Base-by-base conservation (phyloP, 2,113 vertebrate genomes). In the Cebidichthys violaceus region DNA sequence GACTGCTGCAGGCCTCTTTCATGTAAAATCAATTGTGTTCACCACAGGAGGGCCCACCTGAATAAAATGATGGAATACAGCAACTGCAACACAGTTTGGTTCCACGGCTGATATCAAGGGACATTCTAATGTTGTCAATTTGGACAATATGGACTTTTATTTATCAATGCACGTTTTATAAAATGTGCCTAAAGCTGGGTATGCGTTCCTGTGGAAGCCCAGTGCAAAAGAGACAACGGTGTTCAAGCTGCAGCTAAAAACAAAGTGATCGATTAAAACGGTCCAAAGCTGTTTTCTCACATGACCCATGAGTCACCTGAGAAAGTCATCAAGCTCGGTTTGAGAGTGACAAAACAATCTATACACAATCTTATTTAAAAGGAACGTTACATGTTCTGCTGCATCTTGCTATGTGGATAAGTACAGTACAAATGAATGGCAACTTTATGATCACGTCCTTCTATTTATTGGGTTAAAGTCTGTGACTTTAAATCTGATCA, bases 1-100 rank as follows among this genome's bases (percentile, higher is more conserved):
- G 57, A 31, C 29, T 13, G 15, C 67, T 39, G 18, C 14, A 78
- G 31, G 18, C 75, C 29, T 64, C 60, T 71, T 82, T 83, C 59
- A 75, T 78, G 60, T 59, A 22, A 57, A 50, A 69, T 77, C n/a
- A 66, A n/a, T 14, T n/a, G 47, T 31, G 27, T 33, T 10, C 64
- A 13, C 27, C 75, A 59, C 50, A 43, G 37, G 27, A 33, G 24
- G 27, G 43, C 10, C n/a, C 60, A 65, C 75, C n/a, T n/a, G 5
- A 54, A 75, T 15, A 31, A 41, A 43, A 57, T 68, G 31, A 62
- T 17, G 0, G 6, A 17, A 29, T 11, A 9, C 24, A 14, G 13
- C 24, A 55, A 55, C 20, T 11, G 1, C 27, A 45, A 14, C 2
- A 15, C 13, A 24, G 18, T 66, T 37, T 18, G 50, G 6, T 27